A percentile compares a stretch with the other conserved stretches of the same genome.
These are phyloP conservation scores for Anoplophora glabripennis DNA, from an alignment of 1,140 invertebrate genomes.

Conservation along the genomic window DNA sequence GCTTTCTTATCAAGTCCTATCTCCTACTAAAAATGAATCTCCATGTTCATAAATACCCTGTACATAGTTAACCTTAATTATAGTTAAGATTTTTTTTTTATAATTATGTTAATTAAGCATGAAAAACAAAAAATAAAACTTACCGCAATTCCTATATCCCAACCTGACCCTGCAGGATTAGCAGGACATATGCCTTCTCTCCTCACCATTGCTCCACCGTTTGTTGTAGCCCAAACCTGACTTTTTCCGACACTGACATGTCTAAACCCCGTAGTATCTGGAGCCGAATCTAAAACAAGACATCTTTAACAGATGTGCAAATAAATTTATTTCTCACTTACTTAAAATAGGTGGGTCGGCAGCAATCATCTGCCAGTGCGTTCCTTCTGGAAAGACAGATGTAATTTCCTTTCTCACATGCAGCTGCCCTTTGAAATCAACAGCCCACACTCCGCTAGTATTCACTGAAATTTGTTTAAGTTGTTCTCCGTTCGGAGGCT, in stretches of 20 bases:
- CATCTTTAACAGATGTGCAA: slow-evolving; percentile 9
- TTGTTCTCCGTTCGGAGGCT: slow-evolving; percentile 63
- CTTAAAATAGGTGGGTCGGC: slow-evolving; percentile 57
- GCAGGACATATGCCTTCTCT: slow-evolving; percentile 68
- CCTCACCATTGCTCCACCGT: slow-evolving; percentile 68
- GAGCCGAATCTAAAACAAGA: slow-evolving; percentile 36
- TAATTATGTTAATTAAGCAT: too few relatives aligned
- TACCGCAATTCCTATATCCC: slow-evolving; percentile 71
- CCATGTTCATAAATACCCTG: too few relatives aligned
- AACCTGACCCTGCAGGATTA: slow-evolving; percentile 69
- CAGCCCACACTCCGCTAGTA: slow-evolving; percentile 65
- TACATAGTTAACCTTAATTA: too few relatives aligned
- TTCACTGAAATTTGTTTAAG: slow-evolving; percentile 76
- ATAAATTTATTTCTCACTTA: slow-evolving; percentile 17
- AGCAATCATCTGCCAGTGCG: slow-evolving; percentile 65
- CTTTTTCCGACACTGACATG: slow-evolving; percentile 61
- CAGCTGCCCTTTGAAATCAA: slow-evolving; percentile 61
- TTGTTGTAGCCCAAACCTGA: slow-evolving; percentile 72
- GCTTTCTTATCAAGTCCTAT: too few relatives aligned
- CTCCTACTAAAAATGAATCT: too few relatives aligned
- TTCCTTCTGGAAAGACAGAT: slow-evolving; percentile 69
- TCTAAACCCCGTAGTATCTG: slow-evolving; percentile 55
- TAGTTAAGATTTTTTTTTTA: too few relatives aligned
- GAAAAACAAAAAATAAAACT: slow-evolving; percentile 35
- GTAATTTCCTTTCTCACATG: slow-evolving; percentile 67